These are phyloP conservation scores for Picus viridis DNA, from an alignment of 2,797 vertebrate species.

Conservation along the genomic window DNA sequence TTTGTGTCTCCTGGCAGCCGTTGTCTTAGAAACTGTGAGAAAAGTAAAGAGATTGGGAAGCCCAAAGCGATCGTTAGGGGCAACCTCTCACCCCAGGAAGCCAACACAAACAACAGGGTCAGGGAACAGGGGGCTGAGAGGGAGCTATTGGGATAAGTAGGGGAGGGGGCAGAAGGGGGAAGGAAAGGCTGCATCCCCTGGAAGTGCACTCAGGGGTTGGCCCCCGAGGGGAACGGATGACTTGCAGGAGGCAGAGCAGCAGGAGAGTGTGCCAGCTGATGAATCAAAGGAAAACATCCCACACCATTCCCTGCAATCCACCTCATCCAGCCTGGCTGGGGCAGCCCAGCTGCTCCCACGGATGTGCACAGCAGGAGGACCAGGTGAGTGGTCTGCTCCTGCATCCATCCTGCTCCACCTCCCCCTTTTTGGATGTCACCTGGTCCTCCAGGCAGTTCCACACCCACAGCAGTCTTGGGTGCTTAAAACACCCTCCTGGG, in stretches of 20 bases:
- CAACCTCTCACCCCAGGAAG: background rate
- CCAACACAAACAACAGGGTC: background rate
- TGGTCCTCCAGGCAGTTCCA: background rate
- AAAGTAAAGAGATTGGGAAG: background rate
- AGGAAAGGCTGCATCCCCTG: background rate
- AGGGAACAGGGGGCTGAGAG: background rate
- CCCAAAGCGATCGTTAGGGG: accelerated
- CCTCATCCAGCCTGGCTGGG: background rate
- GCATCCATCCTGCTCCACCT: background rate
- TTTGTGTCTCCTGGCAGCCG: background rate
- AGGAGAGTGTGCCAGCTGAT: background rate
- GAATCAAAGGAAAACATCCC: background rate
- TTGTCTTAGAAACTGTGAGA: background rate
- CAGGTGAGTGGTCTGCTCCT: background rate
- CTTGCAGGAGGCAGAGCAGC: background rate
- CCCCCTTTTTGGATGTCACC: accelerated
- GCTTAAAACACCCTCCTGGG: background rate
- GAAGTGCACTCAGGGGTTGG: background rate
- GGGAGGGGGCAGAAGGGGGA: too few species aligned
- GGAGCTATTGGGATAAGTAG: accelerated
- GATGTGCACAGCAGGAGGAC: too few species aligned
- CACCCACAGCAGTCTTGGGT: background rate
- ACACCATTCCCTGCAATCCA: background rate
- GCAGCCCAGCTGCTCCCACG: background rate
- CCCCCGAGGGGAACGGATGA: background rate